These are phyloP conservation scores for Tipula helvola DNA, from an alignment of 2,888 invertebrate species.

Conservation along the genomic window DNA sequence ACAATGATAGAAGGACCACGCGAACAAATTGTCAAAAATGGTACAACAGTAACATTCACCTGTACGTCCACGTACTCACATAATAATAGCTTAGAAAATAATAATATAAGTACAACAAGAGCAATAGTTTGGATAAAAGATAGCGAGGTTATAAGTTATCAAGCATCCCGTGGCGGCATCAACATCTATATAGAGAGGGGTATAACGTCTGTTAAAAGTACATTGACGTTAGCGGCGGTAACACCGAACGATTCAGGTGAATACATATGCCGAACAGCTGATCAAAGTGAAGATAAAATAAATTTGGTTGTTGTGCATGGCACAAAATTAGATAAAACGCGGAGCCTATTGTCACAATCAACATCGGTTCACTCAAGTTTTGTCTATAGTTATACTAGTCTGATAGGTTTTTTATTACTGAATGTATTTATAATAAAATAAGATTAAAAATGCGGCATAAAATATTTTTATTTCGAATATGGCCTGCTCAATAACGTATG, in stretches of 20 bases:
- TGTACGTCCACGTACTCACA: slow-evolving; percentile 5
- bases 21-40: slow-evolving; percentile 8
- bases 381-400: background rate
- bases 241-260: background rate
- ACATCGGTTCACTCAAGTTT: background rate
- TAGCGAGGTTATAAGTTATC: background rate
- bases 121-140: slow-evolving; percentile 9
- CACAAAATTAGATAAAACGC: background rate
- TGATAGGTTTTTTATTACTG: background rate
- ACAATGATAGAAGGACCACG: slow-evolving; percentile 8
- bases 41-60: background rate
- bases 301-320: background rate
- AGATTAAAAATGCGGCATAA: too few relatives aligned
- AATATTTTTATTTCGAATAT: too few relatives aligned
- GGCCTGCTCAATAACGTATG: too few relatives aligned
- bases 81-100: background rate
- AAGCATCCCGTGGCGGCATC: slow-evolving; percentile 5
- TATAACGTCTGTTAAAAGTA: background rate
- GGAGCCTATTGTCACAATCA: background rate
- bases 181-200: slow-evolving; percentile 10
- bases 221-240: background rate
- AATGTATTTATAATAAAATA: background rate
- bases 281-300: background rate
- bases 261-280: background rate
- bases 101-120: background rate